These are phyloP conservation scores for Kryptolebias marmoratus DNA, from an alignment of 2,113 vertebrate species.

Conservation along the genomic window DNA sequence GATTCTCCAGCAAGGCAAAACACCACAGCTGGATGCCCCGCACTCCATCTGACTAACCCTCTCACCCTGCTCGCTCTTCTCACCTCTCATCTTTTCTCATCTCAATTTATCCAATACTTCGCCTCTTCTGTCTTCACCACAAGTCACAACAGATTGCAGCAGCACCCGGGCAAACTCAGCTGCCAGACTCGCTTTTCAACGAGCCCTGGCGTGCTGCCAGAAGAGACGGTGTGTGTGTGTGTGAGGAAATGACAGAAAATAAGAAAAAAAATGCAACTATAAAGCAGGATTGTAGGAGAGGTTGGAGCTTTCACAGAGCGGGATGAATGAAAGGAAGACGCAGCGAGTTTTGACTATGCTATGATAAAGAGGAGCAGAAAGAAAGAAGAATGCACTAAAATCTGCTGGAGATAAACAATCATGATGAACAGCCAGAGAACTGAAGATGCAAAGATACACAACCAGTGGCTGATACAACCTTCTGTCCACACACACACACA, in stretches of 20 bases:
- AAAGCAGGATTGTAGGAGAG: constrained; percentile 22
- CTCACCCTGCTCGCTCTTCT: constrained; percentile 49
- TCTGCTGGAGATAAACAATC: constrained; percentile 59
- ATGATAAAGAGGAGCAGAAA: constrained; percentile 29
- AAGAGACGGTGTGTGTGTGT: constrained; percentile 1
- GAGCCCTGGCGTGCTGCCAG: constrained; percentile 49
- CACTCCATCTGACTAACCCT: constrained; percentile 65
- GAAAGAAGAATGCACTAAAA: constrained; percentile 10
- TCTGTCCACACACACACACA: constrained; percentile 38
- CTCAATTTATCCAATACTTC: constrained; percentile 51
- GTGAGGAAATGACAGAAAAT: constrained; percentile 31
- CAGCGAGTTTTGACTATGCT: constrained; percentile 22
- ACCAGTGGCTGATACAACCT: constrained; percentile 49
- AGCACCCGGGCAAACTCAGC: constrained; percentile 44
- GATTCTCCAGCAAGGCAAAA: constrained; percentile 64
- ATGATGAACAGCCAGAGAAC: constrained; percentile 49
- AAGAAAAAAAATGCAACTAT: constrained; percentile 16
- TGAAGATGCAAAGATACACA: constrained; percentile 64
- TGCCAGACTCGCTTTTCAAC: constrained; percentile 44
- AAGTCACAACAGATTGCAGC: constrained; percentile 61
- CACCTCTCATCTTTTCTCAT: constrained; percentile 61
- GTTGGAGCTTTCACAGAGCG: constrained; percentile 34
- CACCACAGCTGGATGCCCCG: constrained; percentile 71
- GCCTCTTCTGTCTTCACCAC: constrained; percentile 58
- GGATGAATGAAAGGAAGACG: constrained; percentile 26